Conservation (phyloP, 2,797 vertebrate species). For the Micropoecilia bifurca region DNA sequence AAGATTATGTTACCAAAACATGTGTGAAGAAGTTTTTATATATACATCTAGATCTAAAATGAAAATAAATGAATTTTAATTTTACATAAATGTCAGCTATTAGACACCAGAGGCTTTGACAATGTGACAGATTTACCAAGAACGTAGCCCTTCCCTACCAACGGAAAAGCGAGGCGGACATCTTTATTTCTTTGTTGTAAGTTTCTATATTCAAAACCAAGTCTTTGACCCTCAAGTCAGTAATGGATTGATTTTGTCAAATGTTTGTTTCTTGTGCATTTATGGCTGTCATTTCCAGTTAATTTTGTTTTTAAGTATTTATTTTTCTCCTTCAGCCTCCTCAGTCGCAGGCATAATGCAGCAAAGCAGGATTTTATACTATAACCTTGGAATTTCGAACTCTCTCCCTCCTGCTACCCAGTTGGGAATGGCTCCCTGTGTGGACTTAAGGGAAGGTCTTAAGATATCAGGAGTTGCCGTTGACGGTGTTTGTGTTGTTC, state of each 20-base stretch:
- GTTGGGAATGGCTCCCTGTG: not conserved
- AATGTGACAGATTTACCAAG: not conserved
- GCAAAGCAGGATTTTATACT: not conserved
- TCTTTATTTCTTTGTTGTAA: not conserved
- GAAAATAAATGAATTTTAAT: not conserved
- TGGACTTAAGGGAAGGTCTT: not conserved
- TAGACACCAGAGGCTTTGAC: not conserved
- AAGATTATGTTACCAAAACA: not conserved
- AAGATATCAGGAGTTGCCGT: not conserved
- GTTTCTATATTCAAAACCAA: not conserved
- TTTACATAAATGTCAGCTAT: not conserved
- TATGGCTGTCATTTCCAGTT: not conserved
- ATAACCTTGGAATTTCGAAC: not conserved
- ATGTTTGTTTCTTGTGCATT: not conserved
- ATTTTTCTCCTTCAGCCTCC: not conserved
- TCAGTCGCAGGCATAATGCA: not conserved
- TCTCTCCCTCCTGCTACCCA: not conserved
- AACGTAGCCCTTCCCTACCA: not conserved
- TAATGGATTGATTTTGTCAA: not conserved
- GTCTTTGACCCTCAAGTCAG: not conserved
- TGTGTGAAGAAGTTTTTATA: too few species aligned
- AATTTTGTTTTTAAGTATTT: not conserved
- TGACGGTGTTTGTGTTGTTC: not conserved
- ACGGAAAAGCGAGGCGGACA: not conserved
- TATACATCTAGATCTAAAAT: not conserved